These are phyloP conservation scores for Panagrolaimus sp. DNA, from an alignment of 1,140 invertebrate genomes.

Conservation along the genomic window DNA sequence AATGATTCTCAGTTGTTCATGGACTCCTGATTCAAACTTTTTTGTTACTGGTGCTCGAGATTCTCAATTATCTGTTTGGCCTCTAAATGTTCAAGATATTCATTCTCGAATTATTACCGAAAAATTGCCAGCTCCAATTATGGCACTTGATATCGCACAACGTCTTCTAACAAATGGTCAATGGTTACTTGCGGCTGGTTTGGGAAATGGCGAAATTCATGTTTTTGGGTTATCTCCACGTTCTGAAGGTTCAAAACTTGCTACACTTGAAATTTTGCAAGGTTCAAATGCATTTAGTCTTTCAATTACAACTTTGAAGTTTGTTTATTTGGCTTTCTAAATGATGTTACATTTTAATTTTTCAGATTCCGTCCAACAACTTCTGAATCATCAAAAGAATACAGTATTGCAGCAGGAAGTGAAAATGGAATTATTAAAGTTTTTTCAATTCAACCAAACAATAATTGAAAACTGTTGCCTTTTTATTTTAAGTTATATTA, in stretches of 20 bases:
- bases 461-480: too few relatives aligned
- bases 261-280: neutral
- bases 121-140: neutral
- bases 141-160: neutral
- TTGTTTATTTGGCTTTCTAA: neutral
- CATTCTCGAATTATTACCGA: neutral
- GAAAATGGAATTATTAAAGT: too few relatives aligned
- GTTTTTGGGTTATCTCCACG: neutral
- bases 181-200: neutral
- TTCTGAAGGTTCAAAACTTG: neutral
- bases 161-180: neutral
- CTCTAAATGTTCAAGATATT: neutral
- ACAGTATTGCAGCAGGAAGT: too few relatives aligned
- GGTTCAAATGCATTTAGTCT: neutral
- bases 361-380: too few relatives aligned
- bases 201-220: neutral
- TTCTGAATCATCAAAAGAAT: too few relatives aligned
- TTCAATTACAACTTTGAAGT: neutral
- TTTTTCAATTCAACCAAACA: too few relatives aligned
- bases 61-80: neutral
- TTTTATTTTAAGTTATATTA: too few relatives aligned
- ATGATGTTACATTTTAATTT: too few relatives aligned
- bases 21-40: neutral
- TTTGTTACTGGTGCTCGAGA: constrained; percentile 3
- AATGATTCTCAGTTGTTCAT: neutral